Evolutionary conservation across 2,888 invertebrate species (phyloP).

Genomic region (Choreutis nemorana): DNA sequence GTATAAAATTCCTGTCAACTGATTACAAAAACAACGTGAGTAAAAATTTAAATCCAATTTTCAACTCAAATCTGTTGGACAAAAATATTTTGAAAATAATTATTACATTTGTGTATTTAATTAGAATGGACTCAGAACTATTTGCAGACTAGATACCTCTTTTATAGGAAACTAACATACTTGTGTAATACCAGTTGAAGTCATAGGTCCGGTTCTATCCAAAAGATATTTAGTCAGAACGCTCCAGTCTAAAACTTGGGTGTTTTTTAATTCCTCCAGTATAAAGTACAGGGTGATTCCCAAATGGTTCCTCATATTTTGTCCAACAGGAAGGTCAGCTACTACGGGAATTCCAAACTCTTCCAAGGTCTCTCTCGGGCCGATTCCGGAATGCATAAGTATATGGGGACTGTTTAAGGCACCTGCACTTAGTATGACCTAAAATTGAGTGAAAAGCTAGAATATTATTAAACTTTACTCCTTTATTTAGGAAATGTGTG

Average conservation of each 20-base stretch:
- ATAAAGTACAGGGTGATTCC: constrained; percentile 63
- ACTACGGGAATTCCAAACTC: constrained; percentile 57
- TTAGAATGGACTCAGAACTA: not conserved
- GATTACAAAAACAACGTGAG: too few species aligned
- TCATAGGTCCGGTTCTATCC: constrained; percentile 64
- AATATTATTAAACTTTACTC: too few species aligned
- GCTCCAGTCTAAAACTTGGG: constrained; percentile 64
- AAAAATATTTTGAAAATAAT: not conserved
- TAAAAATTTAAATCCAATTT: not conserved
- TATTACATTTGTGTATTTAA: not conserved
- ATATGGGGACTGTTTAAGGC: constrained; percentile 71
- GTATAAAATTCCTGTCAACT: constrained; percentile 66
- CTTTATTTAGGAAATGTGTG: too few species aligned
- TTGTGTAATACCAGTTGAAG: constrained; percentile 70
- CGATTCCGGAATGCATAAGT: constrained; percentile 70
- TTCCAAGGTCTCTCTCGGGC: constrained; percentile 60
- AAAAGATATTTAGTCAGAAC: constrained; percentile 62
- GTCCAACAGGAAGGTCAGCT: constrained; percentile 70
- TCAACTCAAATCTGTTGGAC: not conserved
- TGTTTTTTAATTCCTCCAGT: constrained; percentile 46
- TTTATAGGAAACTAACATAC: constrained; percentile 21
- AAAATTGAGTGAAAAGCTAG: too few species aligned
- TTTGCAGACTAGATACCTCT: constrained; percentile 1
- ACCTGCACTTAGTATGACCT: constrained; percentile 69
- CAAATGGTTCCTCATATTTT: constrained; percentile 70